phyloP scores from a whole-genome alignment of 2,797 vertebrate species.

The Schizothorax lantsangensis region DNA sequence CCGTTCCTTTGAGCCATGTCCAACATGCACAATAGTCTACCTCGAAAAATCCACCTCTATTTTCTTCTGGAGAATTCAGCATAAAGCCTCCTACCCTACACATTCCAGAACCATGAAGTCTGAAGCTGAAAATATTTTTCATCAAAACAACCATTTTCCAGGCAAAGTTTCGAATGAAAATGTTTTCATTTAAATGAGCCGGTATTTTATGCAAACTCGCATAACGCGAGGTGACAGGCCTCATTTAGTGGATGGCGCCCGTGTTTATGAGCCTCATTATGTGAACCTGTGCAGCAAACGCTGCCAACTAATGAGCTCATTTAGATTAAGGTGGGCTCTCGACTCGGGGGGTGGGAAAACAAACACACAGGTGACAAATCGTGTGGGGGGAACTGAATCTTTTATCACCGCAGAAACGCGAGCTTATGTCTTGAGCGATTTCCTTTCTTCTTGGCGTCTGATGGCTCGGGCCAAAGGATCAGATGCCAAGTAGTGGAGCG shows the following conservation, averaged over 20 bases:
- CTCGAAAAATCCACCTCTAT: conserved; percentile 11
- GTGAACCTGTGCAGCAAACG: conserved; percentile 40
- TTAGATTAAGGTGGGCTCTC: conserved; percentile 74
- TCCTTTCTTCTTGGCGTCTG: conserved; percentile 38
- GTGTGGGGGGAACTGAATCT: conserved; percentile 43
- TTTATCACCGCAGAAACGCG: conserved; percentile 45
- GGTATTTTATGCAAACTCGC: conserved; percentile 73
- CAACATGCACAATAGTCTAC: conserved; percentile 39
- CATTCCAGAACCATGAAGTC: conserved; percentile 63
- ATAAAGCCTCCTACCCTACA: conserved; percentile 41
- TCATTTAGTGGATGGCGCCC: conserved; percentile 75
- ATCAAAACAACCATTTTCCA: conserved; percentile 70
- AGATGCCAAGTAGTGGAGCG: conserved; percentile 54
- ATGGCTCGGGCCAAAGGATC: conserved; percentile 40
- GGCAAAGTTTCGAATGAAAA: conserved; percentile 74
- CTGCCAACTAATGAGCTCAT: conserved; percentile 71
- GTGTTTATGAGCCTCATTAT: conserved; percentile 63
- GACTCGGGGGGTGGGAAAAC: conserved; percentile 66
- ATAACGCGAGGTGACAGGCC: conserved; percentile 70
- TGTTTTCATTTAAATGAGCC: conserved; percentile 75
- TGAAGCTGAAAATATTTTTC: conserved; percentile 61
- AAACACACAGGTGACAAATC: conserved; percentile 76
- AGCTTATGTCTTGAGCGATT: conserved; percentile 29
- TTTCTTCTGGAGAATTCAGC: conserved; percentile 48
- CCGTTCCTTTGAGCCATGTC: conserved; percentile 53